These are phyloP conservation scores for Myotis findleyi DNA, from an alignment of 2,797 vertebrate genomes.

Conservation along the genomic window DNA sequence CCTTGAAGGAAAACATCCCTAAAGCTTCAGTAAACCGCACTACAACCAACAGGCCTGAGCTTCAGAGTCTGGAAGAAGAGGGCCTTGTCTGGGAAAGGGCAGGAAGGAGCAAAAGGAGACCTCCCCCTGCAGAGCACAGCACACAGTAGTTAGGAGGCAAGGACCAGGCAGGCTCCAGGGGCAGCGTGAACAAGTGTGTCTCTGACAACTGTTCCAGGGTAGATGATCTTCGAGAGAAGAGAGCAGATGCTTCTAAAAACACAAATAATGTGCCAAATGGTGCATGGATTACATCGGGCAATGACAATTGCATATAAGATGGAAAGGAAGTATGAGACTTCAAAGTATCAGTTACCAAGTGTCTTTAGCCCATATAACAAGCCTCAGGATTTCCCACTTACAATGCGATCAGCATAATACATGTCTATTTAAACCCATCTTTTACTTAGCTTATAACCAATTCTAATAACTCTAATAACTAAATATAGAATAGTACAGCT, in stretches of 20 bases:
- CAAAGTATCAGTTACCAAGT: not conserved
- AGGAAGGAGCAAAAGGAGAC: not conserved
- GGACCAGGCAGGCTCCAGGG: too few relatives aligned
- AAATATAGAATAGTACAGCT: not conserved
- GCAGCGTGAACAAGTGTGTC: not conserved
- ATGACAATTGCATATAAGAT: not conserved
- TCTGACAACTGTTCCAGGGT: not conserved
- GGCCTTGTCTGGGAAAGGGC: not conserved
- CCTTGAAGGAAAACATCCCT: not conserved
- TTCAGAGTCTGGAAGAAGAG: not conserved
- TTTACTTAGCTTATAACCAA: slow-evolving; percentile 32
- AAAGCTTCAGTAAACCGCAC: not conserved
- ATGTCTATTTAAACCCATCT: slow-evolving; percentile 22
- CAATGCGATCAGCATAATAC: not conserved
- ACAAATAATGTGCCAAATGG: not conserved
- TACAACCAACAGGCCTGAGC: not conserved
- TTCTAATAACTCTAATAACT: slow-evolving; percentile 37
- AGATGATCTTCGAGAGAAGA: not conserved
- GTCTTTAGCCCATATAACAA: slow-evolving; percentile 17
- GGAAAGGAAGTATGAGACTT: not conserved
- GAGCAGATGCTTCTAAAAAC: not conserved
- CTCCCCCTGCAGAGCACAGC: not conserved
- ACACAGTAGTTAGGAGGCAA: not conserved
- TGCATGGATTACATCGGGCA: not conserved
- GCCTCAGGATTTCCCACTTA: slow-evolving; percentile 43